Evolutionary conservation across 2,113 vertebrate genomes (phyloP).

Genomic region (Ictalurus furcatus): DNA sequence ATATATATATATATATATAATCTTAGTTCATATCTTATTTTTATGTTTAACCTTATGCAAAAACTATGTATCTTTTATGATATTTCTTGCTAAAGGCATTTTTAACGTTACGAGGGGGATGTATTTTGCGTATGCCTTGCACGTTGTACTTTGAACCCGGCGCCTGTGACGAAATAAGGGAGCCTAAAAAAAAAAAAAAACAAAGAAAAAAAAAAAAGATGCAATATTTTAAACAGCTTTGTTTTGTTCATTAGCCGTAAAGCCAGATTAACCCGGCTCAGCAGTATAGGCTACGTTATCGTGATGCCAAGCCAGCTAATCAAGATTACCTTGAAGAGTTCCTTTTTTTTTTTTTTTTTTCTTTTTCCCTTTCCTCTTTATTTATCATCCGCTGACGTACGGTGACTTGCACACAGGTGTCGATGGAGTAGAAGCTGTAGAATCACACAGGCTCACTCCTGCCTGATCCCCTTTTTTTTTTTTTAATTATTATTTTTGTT

Average conservation of each 20-base stretch:
- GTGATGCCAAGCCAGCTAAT: slow-evolving; percentile 48
- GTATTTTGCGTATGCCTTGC: slow-evolving; percentile 49
- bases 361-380: slow-evolving; percentile 57
- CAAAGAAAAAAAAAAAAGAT: slow-evolving; percentile 28
- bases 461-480: slow-evolving; percentile 47
- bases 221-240: slow-evolving; percentile 44
- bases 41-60: slow-evolving; percentile 56
- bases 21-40: slow-evolving; percentile 26
- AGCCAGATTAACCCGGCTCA: background rate
- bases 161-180: slow-evolving; percentile 31
- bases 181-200: background rate
- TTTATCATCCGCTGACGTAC: slow-evolving; percentile 60
- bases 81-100: slow-evolving; percentile 31
- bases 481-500: background rate
- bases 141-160: slow-evolving; percentile 25
- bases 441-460: slow-evolving; percentile 53
- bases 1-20: slow-evolving; percentile 8
- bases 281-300: slow-evolving; percentile 47
- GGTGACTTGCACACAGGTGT: slow-evolving; percentile 56
- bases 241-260: background rate
- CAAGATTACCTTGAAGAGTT: slow-evolving; percentile 61
- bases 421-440: slow-evolving; percentile 49
- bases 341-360: background rate
- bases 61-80: slow-evolving; percentile 12
- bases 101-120: slow-evolving; percentile 40